phyloP scores from a whole-genome alignment of 2,113 vertebrate species.

The Chaetorhynchus papuensis region DNA sequence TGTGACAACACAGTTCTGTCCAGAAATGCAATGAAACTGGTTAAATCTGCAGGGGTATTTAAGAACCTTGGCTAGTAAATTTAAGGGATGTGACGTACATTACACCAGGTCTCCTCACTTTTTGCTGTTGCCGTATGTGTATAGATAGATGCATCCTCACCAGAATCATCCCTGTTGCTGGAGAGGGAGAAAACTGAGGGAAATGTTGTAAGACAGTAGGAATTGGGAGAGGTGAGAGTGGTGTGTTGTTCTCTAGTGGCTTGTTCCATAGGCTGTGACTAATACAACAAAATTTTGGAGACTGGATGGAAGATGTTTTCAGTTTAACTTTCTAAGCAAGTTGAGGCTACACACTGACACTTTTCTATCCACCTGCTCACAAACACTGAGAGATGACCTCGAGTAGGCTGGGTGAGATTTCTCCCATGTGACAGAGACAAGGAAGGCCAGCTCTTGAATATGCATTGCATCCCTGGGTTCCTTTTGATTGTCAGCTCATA shows the following conservation, averaged over 20 bases:
- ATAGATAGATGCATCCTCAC: background rate
- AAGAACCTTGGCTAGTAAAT: background rate
- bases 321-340: background rate
- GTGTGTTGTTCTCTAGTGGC: fast-evolving
- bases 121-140: background rate
- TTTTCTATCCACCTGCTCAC: background rate
- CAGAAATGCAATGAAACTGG: background rate
- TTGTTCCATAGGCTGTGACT: background rate
- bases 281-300: background rate
- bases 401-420: background rate
- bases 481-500: background rate
- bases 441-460: background rate
- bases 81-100: fast-evolving
- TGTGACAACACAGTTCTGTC: background rate
- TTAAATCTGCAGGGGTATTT: background rate
- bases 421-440: background rate
- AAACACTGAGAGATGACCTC: background rate
- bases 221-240: background rate
- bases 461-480: background rate
- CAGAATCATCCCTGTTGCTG: background rate
- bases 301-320: background rate
- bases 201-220: background rate
- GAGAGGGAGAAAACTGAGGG: background rate
- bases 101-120: background rate
- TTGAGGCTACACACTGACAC: background rate